Conservation (phyloP, 2,888 invertebrate species). For the Cosmopolites sordidus region DNA sequence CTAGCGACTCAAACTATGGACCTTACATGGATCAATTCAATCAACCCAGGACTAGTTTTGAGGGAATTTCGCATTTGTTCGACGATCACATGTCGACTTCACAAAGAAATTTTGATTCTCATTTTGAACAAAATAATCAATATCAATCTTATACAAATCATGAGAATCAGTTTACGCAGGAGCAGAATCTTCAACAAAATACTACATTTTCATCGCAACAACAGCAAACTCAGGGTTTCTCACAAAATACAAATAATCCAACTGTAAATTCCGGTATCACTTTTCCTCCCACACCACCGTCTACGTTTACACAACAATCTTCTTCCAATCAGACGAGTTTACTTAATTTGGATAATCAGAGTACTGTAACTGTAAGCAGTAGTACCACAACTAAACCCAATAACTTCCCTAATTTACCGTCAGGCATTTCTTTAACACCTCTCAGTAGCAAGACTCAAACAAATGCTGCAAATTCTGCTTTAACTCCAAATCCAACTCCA, state of each 20-base stretch:
- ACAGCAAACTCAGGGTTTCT: constrained; percentile 20
- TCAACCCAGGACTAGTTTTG: constrained; percentile 28
- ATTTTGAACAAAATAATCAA: constrained; percentile 34
- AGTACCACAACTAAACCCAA: constrained; percentile 17
- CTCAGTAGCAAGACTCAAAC: constrained; percentile 10
- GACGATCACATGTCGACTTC: constrained; percentile 29
- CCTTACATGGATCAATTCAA: constrained; percentile 26
- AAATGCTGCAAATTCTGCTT: not conserved
- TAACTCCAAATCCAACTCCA: constrained; percentile 1
- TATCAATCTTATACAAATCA: constrained; percentile 20
- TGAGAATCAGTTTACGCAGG: not conserved
- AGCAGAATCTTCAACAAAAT: constrained; percentile 24
- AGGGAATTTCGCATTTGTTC: constrained; percentile 33
- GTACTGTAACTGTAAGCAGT: constrained; percentile 21
- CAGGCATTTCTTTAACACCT: constrained; percentile 32
- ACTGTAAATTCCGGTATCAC: not conserved
- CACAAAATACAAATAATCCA: constrained; percentile 18
- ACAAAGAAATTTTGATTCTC: constrained; percentile 29
- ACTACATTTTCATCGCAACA: constrained; percentile 17
- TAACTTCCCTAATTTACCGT: constrained; percentile 30
- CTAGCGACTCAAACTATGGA: constrained; percentile 18
- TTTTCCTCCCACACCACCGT: constrained; percentile 2
- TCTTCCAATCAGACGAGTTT: constrained; percentile 26
- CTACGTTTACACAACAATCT: constrained; percentile 10
- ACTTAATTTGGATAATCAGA: constrained; percentile 32